phyloP scores from a whole-genome alignment of 2,888 invertebrate genomes.

The Tetramorium bicarinatum region DNA sequence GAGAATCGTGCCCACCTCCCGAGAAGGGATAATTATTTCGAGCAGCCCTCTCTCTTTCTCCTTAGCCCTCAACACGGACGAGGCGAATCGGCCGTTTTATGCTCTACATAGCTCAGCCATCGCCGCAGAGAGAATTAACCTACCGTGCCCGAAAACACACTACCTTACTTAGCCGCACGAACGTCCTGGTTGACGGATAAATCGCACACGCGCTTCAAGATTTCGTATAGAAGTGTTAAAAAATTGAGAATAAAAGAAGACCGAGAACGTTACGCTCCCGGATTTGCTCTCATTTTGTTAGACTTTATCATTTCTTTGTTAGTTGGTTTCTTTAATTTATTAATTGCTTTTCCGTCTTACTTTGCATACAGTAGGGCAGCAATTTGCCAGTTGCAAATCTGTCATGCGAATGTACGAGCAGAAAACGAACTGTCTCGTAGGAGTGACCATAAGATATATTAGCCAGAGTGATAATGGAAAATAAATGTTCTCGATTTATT shows the following conservation, averaged over 20 bases:
- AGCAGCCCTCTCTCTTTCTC: slow-evolving; percentile 67
- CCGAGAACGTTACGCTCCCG: neutral
- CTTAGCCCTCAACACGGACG: slow-evolving; percentile 55
- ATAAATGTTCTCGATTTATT: slow-evolving; percentile 33
- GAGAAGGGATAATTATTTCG: slow-evolving; percentile 79
- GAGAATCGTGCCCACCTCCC: slow-evolving; percentile 53
- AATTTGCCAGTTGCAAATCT: slow-evolving; percentile 32
- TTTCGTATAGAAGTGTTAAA: neutral
- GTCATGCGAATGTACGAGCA: neutral
- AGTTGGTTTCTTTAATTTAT: neutral
- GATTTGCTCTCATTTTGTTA: neutral
- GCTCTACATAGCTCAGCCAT: slow-evolving; percentile 83
- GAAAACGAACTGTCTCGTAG: slow-evolving; percentile 6
- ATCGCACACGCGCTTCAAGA: slow-evolving; percentile 33
- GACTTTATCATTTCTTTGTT: neutral
- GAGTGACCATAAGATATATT: slow-evolving; percentile 9
- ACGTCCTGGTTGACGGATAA: slow-evolving; percentile 64
- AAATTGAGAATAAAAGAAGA: neutral
- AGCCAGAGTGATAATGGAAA: slow-evolving; percentile 6
- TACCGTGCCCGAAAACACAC: slow-evolving; percentile 84
- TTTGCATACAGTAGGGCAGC: neutral
- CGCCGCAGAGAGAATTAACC: slow-evolving; percentile 78
- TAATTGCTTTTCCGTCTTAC: neutral
- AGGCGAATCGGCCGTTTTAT: slow-evolving; percentile 81
- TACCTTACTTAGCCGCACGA: slow-evolving; percentile 79